Evolutionary conservation across 1,140 invertebrate genomes (phyloP).

Genomic region (Manduca sexta): DNA sequence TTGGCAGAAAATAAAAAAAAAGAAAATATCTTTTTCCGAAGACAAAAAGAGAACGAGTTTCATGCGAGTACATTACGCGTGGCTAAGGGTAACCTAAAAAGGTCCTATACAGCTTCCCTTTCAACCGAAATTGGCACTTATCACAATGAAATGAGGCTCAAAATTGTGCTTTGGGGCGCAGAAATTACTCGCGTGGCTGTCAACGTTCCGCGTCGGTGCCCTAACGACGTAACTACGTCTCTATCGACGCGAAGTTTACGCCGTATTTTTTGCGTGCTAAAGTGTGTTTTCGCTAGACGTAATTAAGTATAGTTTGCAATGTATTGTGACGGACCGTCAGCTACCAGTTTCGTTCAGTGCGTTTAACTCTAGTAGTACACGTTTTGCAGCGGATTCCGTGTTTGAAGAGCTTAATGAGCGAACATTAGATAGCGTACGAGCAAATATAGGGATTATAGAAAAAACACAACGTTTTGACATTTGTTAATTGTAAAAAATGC

Average conservation of each 20-base stretch:
- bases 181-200: slow-evolving; percentile 8
- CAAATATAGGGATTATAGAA: too few species aligned
- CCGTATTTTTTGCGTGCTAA: neutral
- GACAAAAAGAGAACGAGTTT: slow-evolving; percentile 2
- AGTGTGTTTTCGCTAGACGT: neutral
- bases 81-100: neutral
- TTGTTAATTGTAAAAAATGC: too few species aligned
- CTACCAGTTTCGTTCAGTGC: slow-evolving; percentile 5
- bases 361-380: neutral
- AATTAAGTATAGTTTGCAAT: neutral
- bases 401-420: neutral
- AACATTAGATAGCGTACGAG: too few species aligned
- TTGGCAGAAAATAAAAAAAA: slow-evolving; percentile 8
- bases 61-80: slow-evolving; percentile 7
- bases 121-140: slow-evolving; percentile 7
- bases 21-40: neutral
- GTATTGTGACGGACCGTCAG: slow-evolving; percentile 6
- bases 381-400: neutral
- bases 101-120: neutral
- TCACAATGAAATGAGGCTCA: neutral
- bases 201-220: neutral
- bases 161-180: neutral
- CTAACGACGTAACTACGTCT: neutral
- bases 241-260: neutral
- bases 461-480: too few species aligned